A percentile compares a stretch with the other conserved stretches of the same genome.
These are phyloP conservation scores for Anolis apletophallus DNA, from an alignment of 2,797 vertebrate genomes.

Conservation along the genomic window DNA sequence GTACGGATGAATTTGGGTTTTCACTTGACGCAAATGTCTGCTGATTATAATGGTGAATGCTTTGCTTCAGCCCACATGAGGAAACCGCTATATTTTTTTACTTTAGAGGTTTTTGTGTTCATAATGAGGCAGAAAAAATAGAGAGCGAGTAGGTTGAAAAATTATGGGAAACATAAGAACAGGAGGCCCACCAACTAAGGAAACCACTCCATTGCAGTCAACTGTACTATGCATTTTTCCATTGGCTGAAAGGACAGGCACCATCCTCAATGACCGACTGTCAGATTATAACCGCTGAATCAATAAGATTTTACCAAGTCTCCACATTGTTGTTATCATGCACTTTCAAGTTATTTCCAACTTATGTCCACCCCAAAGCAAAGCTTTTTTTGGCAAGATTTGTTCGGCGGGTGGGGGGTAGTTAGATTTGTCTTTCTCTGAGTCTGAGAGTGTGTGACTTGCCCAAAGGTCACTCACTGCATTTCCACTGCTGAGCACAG, in stretches of 20 bases:
- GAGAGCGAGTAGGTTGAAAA: background rate
- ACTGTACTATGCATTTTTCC: slow-evolving; percentile 92
- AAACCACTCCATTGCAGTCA: slow-evolving; percentile 92
- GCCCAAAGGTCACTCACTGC: no score
- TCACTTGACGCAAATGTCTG: slow-evolving; percentile 6
- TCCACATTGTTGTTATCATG: no score
- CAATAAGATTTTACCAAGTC: no score
- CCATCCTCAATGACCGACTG: slow-evolving; percentile 85
- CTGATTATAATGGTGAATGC: background rate
- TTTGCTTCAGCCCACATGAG: background rate
- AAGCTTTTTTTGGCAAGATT: no score
- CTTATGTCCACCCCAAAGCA: no score
- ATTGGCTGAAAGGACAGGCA: slow-evolving; percentile 81
- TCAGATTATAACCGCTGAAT: no score
- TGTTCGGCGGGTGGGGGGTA: no score
- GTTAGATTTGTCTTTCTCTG: no score
- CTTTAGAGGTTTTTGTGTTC: background rate
- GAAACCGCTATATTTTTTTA: background rate
- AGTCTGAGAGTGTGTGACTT: no score
- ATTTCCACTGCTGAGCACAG: no score
- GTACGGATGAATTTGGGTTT: slow-evolving; percentile 6
- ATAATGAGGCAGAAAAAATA: background rate
- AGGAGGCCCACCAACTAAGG: slow-evolving; percentile 86
- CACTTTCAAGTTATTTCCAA: no score
- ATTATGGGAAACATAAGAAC: slow-evolving; percentile 77